Evolutionary conservation across 2,113 vertebrate genomes (phyloP).

Genomic region (Gavia stellata): DNA sequence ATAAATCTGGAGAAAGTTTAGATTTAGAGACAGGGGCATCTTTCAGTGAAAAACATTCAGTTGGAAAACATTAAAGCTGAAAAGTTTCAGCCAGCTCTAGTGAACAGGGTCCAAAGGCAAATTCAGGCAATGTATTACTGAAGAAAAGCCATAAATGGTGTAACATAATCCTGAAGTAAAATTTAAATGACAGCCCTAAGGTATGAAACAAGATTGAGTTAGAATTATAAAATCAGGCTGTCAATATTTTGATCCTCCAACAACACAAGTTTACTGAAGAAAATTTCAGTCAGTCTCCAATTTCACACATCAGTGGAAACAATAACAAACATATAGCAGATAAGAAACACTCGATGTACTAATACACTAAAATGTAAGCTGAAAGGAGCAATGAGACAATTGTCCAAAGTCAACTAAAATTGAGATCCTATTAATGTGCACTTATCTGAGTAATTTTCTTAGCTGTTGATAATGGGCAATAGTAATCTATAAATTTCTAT

Average conservation of each 20-base stretch:
- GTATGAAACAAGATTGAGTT: background rate
- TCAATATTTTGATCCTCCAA: slow-evolving; percentile 23
- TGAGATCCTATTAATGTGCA: background rate
- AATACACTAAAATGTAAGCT: background rate
- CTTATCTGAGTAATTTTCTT: background rate
- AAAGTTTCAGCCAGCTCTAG: background rate
- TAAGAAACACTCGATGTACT: background rate
- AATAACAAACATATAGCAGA: background rate
- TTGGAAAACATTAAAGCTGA: background rate
- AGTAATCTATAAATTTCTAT: background rate
- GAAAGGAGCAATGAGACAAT: background rate
- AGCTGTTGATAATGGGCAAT: background rate
- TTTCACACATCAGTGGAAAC: background rate
- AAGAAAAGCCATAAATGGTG: background rate
- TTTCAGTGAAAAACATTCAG: background rate
- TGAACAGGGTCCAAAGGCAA: background rate
- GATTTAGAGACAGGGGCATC: background rate
- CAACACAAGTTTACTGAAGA: background rate
- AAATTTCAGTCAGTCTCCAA: background rate
- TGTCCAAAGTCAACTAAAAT: background rate
- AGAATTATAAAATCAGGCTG: background rate
- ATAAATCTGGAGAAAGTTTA: background rate
- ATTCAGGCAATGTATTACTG: background rate
- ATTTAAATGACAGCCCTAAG: background rate
- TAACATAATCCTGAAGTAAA: background rate